Percentiles rank a stretch among this genome's conserved stretches.
Evolutionary conservation across 1,140 invertebrate species (phyloP).

Genomic region (Anoplolepis gracilipes): DNA sequence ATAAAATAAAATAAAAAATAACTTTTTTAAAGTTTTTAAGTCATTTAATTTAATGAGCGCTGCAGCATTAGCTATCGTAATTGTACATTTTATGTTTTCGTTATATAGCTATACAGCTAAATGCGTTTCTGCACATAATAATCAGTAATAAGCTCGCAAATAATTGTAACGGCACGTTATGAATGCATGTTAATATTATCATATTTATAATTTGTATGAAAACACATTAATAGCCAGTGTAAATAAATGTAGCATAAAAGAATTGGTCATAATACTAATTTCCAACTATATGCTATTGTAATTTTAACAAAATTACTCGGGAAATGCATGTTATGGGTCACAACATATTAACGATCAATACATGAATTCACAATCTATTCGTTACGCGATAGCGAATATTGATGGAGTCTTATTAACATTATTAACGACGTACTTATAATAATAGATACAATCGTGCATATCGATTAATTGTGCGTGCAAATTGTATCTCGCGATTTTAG

Average conservation of each 20-base stretch:
- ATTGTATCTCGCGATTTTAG: background rate
- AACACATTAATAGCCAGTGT: conserved; percentile 3
- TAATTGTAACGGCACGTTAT: conserved; percentile 22
- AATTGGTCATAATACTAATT: conserved; percentile 46
- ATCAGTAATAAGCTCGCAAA: conserved; percentile 32
- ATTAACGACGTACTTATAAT: conserved; percentile 39
- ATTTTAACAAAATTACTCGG: conserved; percentile 52
- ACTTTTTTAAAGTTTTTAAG: conserved; percentile 27
- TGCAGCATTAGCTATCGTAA: background rate
- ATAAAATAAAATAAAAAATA: too few species aligned
- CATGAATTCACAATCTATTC: conserved; percentile 20
- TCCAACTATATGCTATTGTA: conserved; percentile 22
- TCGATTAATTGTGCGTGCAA: conserved; percentile 38
- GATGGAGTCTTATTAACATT: conserved; percentile 36
- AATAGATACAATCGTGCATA: conserved; percentile 29
- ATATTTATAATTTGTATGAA: conserved; percentile 40
- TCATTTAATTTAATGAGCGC: conserved; percentile 21
- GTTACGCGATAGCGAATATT: conserved; percentile 41
- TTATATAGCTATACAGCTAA: background rate
- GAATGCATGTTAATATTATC: conserved; percentile 4
- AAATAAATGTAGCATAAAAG: conserved; percentile 38
- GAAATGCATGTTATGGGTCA: conserved; percentile 45
- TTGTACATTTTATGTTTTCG: conserved; percentile 40
- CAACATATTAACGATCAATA: conserved; percentile 38
- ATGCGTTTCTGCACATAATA: conserved; percentile 33